phyloP scores from a whole-genome alignment of 2,113 vertebrate species.

The Grallaria varia region DNA sequence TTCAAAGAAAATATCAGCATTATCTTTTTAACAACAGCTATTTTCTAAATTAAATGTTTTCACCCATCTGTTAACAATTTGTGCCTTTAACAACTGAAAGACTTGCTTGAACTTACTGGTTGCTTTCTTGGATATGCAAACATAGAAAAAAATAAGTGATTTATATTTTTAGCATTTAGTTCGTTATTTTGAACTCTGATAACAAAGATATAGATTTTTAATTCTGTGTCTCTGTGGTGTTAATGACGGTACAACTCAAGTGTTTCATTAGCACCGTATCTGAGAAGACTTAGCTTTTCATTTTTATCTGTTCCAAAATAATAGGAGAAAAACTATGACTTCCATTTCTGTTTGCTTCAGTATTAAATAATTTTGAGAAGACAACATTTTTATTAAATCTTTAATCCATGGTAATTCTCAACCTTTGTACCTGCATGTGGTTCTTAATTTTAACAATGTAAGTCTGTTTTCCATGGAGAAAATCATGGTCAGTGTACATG shows the following conservation, averaged over 20 bases:
- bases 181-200: not conserved
- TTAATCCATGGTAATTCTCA: not conserved
- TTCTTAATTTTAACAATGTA: not conserved
- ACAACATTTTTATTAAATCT: not conserved
- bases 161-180: not conserved
- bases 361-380: not conserved
- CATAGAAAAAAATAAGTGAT: not conserved
- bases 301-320: not conserved
- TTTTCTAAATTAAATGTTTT: conserved; percentile 11
- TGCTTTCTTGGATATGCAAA: not conserved
- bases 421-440: not conserved
- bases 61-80: conserved; percentile 29
- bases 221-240: not conserved
- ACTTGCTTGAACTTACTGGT: not conserved
- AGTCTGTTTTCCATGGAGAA: not conserved
- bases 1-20: not conserved
- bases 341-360: not conserved
- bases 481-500: not conserved
- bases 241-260: not conserved
- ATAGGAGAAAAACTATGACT: not conserved
- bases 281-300: not conserved
- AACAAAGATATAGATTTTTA: not conserved
- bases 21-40: conserved; percentile 48
- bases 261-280: not conserved
- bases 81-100: not conserved